Conservation (phyloP, 2,113 vertebrate species). For the Microcebus murinus region DNA sequence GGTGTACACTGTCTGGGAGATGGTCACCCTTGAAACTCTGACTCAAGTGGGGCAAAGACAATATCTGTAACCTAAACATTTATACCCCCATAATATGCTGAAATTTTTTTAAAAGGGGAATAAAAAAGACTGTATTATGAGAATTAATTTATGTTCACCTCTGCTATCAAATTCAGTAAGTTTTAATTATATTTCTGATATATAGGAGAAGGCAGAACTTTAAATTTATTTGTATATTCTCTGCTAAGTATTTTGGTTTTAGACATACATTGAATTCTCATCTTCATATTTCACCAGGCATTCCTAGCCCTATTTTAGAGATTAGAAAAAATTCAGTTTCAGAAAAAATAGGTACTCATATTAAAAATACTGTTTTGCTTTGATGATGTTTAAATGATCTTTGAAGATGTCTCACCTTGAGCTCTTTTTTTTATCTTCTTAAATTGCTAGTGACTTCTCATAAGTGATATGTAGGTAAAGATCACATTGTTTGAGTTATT, state of each 20-base stretch:
- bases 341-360: background rate
- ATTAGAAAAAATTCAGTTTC: background rate
- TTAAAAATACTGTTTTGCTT: conserved; percentile 33
- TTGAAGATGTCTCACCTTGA: background rate
- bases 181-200: background rate
- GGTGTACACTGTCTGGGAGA: no score
- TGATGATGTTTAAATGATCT: background rate
- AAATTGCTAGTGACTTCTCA: background rate
- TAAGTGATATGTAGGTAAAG: background rate
- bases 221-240: background rate
- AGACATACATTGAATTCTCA: background rate
- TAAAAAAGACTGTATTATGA: background rate
- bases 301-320: background rate
- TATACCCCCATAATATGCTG: no score
- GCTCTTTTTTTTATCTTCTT: background rate
- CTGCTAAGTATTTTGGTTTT: background rate
- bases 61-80: no score
- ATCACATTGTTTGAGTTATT: background rate
- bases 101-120: no score
- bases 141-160: background rate
- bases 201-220: background rate
- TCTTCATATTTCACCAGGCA: conserved; percentile 17
- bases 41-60: no score
- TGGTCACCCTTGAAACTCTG: no score
- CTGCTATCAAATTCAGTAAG: background rate